Percentiles rank a stretch among this genome's conserved stretches.
Evolutionary conservation across 53 echinoderm and acorn worm species (phyloP).

Genomic region (Glandiceps talaboti): DNA sequence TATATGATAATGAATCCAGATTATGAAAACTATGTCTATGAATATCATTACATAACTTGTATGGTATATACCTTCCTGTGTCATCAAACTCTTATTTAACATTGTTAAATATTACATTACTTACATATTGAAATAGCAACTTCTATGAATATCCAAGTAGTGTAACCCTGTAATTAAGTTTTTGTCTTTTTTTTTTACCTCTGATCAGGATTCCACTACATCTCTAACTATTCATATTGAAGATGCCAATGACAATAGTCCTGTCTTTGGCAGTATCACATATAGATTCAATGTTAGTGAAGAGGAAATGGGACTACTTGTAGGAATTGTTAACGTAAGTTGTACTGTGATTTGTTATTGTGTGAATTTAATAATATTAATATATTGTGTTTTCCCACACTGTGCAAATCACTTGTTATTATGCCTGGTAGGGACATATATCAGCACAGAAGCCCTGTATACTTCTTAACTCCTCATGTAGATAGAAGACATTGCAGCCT

Average conservation of each 20-base stretch:
- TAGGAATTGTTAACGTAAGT: not conserved
- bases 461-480: too few species aligned
- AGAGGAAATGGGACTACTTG: not conserved
- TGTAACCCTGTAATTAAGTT: not conserved
- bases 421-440: too few species aligned
- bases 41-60: too few species aligned
- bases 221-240: conserved; percentile 37
- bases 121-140: not conserved
- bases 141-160: not conserved
- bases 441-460: too few species aligned
- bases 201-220: not conserved
- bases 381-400: too few species aligned
- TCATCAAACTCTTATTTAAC: not conserved
- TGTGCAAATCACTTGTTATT: not conserved
- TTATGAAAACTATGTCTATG: too few species aligned
- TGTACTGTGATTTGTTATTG: too few species aligned
- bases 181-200: not conserved
- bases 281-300: not conserved
- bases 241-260: conserved; percentile 88
- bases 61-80: too few species aligned
- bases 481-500: too few species aligned
- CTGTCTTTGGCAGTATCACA: conserved; percentile 20
- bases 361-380: too few species aligned
- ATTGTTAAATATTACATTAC: too few species aligned
- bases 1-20: too few species aligned